Evolutionary conservation across 2,888 invertebrate genomes (phyloP).

Genomic region (Apomyelois bistriatella): DNA sequence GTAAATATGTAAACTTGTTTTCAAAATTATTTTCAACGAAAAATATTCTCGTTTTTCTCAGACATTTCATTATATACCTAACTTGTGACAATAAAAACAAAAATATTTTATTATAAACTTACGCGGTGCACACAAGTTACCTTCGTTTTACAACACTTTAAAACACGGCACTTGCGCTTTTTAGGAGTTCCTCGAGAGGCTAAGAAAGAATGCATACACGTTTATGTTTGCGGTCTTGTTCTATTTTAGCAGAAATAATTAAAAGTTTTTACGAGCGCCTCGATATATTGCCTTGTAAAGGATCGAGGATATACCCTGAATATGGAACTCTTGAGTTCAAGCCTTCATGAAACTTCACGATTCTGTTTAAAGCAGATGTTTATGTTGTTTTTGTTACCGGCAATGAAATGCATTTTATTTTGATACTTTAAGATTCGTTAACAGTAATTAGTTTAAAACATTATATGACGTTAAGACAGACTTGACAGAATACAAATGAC

Average conservation of each 20-base stretch:
- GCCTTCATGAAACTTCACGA: constrained; percentile 33
- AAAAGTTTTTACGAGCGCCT: constrained; percentile 72
- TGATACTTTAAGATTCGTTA: background rate
- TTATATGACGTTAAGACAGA: too few relatives aligned
- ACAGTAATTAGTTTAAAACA: background rate
- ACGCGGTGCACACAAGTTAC: constrained; percentile 43
- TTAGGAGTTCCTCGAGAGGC: constrained; percentile 41
- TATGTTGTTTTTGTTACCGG: constrained; percentile 9
- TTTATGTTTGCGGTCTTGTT: constrained; percentile 68
- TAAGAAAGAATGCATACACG: constrained; percentile 58
- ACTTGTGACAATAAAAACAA: constrained; percentile 3
- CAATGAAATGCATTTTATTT: constrained; percentile 8
- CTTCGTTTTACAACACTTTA: constrained; percentile 76
- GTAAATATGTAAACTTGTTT: too few relatives aligned
- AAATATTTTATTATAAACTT: constrained; percentile 37
- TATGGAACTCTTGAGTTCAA: constrained; percentile 40
- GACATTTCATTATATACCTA: too few relatives aligned
- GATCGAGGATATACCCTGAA: constrained; percentile 43
- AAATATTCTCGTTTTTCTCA: background rate
- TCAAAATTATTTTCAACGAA: background rate
- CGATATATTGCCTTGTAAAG: constrained; percentile 52
- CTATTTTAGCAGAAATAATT: constrained; percentile 69
- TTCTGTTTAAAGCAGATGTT: constrained; percentile 25
- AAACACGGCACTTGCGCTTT: constrained; percentile 70
- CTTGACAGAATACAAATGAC: too few relatives aligned